phyloP scores from a whole-genome alignment of 2,113 vertebrate genomes.

The Prinia subflava region DNA sequence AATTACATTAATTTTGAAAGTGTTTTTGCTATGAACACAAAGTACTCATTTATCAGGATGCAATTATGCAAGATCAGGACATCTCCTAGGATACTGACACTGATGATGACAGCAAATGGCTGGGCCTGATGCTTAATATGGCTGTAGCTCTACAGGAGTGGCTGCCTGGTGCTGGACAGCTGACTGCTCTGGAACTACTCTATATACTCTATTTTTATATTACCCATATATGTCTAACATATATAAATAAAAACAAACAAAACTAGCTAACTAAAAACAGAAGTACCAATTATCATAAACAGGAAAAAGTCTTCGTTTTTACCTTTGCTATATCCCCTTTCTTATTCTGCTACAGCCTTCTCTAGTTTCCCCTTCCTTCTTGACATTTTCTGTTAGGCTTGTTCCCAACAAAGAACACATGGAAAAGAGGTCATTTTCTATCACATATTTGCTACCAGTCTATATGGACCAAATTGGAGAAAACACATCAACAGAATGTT shows the following conservation, averaged over 20 bases:
- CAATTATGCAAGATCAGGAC: constrained; percentile 43
- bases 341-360: not conserved
- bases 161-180: not conserved
- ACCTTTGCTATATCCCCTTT: not conserved
- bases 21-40: constrained; percentile 31
- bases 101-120: constrained; percentile 30
- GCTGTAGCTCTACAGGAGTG: not conserved
- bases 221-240: not conserved
- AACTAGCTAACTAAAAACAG: not conserved
- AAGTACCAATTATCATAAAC: not conserved
- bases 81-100: constrained; percentile 65
- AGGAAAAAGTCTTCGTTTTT: not conserved
- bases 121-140: not conserved
- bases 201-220: not conserved
- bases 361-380: not conserved
- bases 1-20: constrained; percentile 34
- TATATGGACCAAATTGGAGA: not conserved
- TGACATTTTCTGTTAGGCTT: not conserved
- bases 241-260: not conserved
- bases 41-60: constrained; percentile 38
- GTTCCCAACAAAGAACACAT: not conserved
- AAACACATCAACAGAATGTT: not conserved
- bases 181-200: not conserved
- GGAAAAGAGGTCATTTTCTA: not conserved
- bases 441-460: not conserved